phyloP scores from a whole-genome alignment of 2,888 invertebrate genomes.

The Xestia rhomboidea region DNA sequence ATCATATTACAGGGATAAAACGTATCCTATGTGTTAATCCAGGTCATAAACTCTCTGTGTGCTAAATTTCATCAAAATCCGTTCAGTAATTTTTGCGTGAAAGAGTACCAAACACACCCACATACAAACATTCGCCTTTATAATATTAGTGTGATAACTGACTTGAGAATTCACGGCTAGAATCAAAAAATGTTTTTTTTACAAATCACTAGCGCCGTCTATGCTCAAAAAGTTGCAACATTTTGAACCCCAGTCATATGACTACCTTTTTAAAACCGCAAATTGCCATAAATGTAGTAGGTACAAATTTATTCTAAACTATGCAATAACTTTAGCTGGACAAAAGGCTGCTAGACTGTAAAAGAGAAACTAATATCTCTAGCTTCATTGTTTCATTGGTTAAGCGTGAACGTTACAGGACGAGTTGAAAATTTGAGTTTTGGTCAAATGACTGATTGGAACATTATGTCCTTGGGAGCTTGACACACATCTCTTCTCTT shows the following conservation, averaged over 20 bases:
- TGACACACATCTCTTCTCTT: background rate
- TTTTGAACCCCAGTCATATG: conserved; percentile 19
- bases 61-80: too few relatives aligned
- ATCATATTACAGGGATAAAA: too few relatives aligned
- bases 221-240: background rate
- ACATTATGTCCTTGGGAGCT: background rate
- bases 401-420: conserved; percentile 38
- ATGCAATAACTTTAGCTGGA: conserved; percentile 28
- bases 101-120: too few relatives aligned
- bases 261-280: conserved; percentile 16
- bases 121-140: too few relatives aligned
- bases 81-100: too few relatives aligned
- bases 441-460: background rate
- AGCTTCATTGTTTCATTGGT: conserved; percentile 61
- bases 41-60: too few relatives aligned
- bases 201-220: conserved; percentile 5
- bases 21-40: too few relatives aligned
- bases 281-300: conserved; percentile 7
- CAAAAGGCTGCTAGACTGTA: conserved; percentile 62
- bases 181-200: background rate
- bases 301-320: conserved; percentile 28
- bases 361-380: conserved; percentile 70
- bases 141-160: too few relatives aligned
- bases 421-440: background rate
- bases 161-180: too few relatives aligned